A percentile compares a stretch with the other conserved stretches of the same genome.
Evolutionary conservation across 2,113 vertebrate genomes (phyloP).

Genomic region (Rostratula benghalensis): DNA sequence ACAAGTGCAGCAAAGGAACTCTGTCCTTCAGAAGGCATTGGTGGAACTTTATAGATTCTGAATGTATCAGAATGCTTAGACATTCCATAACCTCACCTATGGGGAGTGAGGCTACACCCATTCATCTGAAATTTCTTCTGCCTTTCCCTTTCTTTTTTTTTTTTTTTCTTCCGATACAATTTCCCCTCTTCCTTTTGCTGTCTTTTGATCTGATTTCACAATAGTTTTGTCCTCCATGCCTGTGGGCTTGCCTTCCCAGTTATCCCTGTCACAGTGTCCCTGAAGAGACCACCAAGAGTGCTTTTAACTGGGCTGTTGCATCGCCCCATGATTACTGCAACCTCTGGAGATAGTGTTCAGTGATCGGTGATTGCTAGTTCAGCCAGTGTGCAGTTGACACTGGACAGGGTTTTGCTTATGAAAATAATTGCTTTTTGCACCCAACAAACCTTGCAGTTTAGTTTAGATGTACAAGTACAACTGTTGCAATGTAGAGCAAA

Average conservation of each 20-base stretch:
- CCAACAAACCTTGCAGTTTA: background rate
- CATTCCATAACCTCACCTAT: background rate
- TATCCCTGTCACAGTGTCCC: background rate
- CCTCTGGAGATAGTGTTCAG: background rate
- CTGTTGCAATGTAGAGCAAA: background rate
- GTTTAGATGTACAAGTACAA: background rate
- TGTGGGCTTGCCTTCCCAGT: background rate
- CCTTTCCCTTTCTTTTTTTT: no score
- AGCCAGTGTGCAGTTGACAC: background rate
- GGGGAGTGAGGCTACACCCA: background rate
- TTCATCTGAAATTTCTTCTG: background rate
- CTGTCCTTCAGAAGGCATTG: background rate
- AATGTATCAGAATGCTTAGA: background rate
- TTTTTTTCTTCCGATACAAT: background rate
- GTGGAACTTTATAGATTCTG: background rate
- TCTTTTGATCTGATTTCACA: background rate
- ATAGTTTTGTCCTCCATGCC: background rate
- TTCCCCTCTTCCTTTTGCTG: background rate
- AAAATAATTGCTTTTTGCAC: background rate
- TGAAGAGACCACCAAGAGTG: background rate
- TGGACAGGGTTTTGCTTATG: background rate
- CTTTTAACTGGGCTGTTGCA: background rate
- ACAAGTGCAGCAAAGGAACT: background rate
- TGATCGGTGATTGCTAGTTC: background rate
- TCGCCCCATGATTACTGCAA: background rate